These are phyloP conservation scores for Dasypolia templi DNA, from an alignment of 2,888 invertebrate genomes.

Conservation along the genomic window DNA sequence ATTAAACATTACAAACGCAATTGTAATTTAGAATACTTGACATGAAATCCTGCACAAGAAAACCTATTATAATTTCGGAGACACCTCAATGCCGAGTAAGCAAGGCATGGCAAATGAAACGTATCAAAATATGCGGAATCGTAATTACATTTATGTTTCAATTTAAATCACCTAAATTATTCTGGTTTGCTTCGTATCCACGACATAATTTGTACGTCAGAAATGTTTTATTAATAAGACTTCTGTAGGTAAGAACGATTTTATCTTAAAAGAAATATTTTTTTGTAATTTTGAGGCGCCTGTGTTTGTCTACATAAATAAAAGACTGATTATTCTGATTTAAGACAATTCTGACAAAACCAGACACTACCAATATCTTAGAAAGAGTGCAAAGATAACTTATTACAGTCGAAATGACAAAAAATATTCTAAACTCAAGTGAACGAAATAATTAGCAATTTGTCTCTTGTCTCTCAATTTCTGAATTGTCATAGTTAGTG, in stretches of 20 bases:
- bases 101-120: conserved; percentile 42
- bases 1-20: conserved; percentile 1
- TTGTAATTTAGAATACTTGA: conserved; percentile 40
- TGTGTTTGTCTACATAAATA: background rate
- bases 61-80: conserved; percentile 27
- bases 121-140: conserved; percentile 40
- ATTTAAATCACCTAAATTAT: conserved; percentile 50
- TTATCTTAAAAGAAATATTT: background rate
- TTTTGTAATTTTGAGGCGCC: background rate
- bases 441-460: conserved; percentile 22
- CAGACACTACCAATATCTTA: background rate
- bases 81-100: conserved; percentile 21
- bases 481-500: conserved; percentile 37
- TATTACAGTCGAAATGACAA: conserved; percentile 22
- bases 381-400: background rate
- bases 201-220: conserved; percentile 13
- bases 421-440: conserved; percentile 26
- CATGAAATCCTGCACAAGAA: conserved; percentile 18
- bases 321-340: background rate
- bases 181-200: conserved; percentile 6
- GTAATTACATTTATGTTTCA: conserved; percentile 50
- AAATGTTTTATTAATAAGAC: conserved; percentile 15
- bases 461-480: too few species aligned
- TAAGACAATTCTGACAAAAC: background rate
- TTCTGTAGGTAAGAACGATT: conserved; percentile 2